Percentiles rank a stretch among this genome's conserved stretches.
These are phyloP conservation scores for Cerastoderma edule DNA, from an alignment of 2,888 invertebrate species.

Conservation along the genomic window DNA sequence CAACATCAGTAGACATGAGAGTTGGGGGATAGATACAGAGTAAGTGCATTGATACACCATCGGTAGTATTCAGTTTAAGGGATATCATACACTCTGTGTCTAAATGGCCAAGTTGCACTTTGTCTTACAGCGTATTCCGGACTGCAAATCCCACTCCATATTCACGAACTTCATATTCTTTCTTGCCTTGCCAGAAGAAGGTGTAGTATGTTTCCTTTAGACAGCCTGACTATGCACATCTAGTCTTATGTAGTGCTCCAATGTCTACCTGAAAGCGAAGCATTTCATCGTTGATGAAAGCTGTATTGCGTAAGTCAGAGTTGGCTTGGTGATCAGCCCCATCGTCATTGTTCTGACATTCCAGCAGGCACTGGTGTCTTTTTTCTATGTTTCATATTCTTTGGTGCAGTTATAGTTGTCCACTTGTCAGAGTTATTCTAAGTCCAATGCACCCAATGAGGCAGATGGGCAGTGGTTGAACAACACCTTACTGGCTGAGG, in stretches of 20 bases:
- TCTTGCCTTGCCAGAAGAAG: not conserved
- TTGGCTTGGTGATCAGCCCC: not conserved
- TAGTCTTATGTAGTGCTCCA: no score
- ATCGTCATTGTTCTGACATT: not conserved
- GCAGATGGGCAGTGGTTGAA: not conserved
- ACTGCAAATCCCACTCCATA: not conserved
- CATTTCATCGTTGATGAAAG: not conserved
- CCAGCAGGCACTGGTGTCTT: not conserved
- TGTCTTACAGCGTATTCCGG: not conserved
- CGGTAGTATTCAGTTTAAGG: no score
- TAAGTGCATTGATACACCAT: not conserved
- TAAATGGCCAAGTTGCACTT: not conserved
- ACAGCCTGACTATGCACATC: not conserved
- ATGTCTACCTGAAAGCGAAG: no score
- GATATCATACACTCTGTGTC: not conserved
- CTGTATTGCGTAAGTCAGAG: not conserved
- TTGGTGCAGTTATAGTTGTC: no score
- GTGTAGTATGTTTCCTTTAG: not conserved
- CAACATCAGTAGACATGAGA: slow-evolving; percentile 1
- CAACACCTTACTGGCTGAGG: no score
- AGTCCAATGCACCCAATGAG: not conserved
- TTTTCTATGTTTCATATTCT: not conserved
- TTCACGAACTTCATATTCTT: not conserved
- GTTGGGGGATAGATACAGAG: not conserved
- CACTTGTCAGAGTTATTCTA: no score